Evolutionary conservation across 2,113 vertebrate genomes (phyloP), one percentile per base, ranked within the genome.

Genomic region (Muscicapa adusta): DNA sequence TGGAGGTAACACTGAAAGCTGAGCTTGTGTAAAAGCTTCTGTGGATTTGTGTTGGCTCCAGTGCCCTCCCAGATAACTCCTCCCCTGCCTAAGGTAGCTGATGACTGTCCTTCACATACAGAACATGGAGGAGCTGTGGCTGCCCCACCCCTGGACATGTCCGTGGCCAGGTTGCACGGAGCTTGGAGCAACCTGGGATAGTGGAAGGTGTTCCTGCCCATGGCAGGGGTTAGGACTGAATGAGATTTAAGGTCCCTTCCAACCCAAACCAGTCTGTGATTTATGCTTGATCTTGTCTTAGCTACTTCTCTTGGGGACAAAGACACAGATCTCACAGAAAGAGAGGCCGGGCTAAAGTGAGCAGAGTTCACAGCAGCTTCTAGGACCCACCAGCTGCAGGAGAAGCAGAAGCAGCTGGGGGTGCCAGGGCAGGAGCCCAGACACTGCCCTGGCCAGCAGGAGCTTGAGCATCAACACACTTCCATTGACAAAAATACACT

Each of bases 91-190:
- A 9, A n/a, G 34, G 14, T 53, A 36, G 36, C 71, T 31, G 48
- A 36, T 50, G 50, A 23, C 18, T 28, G 33, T 76, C 43, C 36
- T 43, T 76, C 53, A 26, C 7, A 31, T 18, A 22, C 0, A 36
- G 22, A 36, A 36, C 33, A 45, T 0, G 0, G 24, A 38, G 67
- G 3, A 74, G 16, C 33, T 57, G 50, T 23, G 36, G 12, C 58
- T 81, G 68, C 38, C 23, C 28, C 53, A 29, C 74, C 61, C 45
- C 61, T 81, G 45, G 43, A 2, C 4, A 19, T 74, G 53, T 14
- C 43, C 19, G 20, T 20, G 45, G 23, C 68, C 60, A 29, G 14
- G 29, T 0, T 34, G 20, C 31, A 71, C 0, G 0, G 17, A 28
- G 60, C 36, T 88, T 29, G 51, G 68, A 51, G 60, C 28, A n/a